These are phyloP conservation scores for Dendrolimus houi DNA, from an alignment of 2,888 invertebrate species.

Conservation along the genomic window DNA sequence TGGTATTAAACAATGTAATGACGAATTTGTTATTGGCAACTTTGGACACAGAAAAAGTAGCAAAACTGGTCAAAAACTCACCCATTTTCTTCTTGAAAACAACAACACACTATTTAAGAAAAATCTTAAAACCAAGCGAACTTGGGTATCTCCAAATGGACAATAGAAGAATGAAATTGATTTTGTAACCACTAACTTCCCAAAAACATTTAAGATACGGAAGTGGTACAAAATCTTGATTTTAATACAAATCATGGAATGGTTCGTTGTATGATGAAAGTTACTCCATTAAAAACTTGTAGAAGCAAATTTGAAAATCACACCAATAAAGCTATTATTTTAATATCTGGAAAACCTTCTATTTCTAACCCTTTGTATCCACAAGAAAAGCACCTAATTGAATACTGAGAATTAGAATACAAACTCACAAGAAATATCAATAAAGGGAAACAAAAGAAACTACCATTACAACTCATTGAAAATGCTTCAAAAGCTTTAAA, in stretches of 20 bases:
- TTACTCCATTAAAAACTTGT: not conserved
- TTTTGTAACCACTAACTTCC: not conserved
- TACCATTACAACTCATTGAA: not conserved
- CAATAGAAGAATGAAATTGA: not conserved
- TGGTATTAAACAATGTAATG: not conserved
- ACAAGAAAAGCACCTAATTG: not conserved
- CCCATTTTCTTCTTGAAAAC: not conserved
- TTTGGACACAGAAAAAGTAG: conserved; percentile 1
- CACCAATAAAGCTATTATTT: not conserved
- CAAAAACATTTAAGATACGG: not conserved
- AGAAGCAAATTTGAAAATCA: not conserved
- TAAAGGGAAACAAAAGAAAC: not conserved
- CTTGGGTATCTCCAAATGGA: conserved; percentile 1
- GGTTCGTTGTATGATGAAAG: not conserved
- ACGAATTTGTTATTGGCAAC: not conserved
- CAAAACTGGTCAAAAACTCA: not conserved
- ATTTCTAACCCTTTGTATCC: not conserved
- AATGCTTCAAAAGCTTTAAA: not conserved
- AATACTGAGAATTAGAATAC: not conserved
- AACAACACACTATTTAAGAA: conserved; percentile 1
- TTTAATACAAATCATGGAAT: not conserved
- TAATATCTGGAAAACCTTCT: not conserved
- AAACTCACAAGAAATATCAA: not conserved
- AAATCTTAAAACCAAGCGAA: conserved; percentile 1
- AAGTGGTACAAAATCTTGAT: not conserved